Base-by-base conservation (phyloP, 2,113 vertebrate species). In the Aegithalos caudatus region DNA sequence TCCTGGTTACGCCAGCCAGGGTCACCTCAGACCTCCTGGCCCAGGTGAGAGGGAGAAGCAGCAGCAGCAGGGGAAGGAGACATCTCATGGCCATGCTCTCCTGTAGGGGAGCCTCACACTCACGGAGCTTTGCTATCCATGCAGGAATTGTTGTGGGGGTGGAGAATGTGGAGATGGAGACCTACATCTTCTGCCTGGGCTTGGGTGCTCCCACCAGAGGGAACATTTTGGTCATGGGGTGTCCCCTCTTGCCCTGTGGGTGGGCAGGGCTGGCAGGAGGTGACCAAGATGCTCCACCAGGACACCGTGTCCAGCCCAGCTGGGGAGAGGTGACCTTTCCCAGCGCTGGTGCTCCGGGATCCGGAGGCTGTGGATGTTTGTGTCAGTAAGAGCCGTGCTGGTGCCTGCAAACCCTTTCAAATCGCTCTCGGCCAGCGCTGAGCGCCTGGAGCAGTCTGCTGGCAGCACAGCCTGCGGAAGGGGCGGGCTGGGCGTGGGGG, bases 361-460 rank as follows among this genome's bases (percentile, higher is more conserved):
- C 4, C 7, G 5, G 4, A 48, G 5, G 7, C 44, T 86, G 64
- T 51, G 83, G 77, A 11, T 74, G 29, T 94, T 92, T 87, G 77
- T 79, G 81, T 84, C 95, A 60, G 4, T 72, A 22, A 84, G 86
- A 92, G 14, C 92, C 88, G n/a, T 8, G 91, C 94, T 79, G 95
- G 53, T 95, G 93, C 88, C 92, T 92, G 93, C 90, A 93, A 92
- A 78, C 88, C 76, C 76, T 88, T 65, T 72, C 21, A 74, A 95
- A 94, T 64, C 35, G 88, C 95, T 92, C 95, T 60, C 92, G 65
- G 88, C 74, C 38, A 97, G 95, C 1, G 12, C 67, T 91, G 61
- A 42, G 81, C 3, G 11, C 66, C 79, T 95, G 95, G 64, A 86
- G 88, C 65, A 27, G 77, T 27, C 90, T 90, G 94, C 90, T 69